Evolutionary conservation across 2,797 vertebrate species (phyloP).

Genomic region (Bucorvus abyssinicus): DNA sequence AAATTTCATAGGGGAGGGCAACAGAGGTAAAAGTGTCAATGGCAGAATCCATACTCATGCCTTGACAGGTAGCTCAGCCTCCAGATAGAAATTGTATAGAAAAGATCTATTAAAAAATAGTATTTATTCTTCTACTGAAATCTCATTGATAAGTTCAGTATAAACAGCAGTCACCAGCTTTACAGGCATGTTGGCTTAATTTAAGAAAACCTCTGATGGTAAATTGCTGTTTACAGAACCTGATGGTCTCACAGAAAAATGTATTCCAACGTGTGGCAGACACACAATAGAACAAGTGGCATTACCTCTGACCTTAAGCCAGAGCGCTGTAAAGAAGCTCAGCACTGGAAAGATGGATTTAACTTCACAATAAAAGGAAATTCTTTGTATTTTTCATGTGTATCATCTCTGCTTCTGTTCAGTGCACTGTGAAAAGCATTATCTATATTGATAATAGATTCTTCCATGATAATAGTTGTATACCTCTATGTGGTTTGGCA

Average conservation of each 20-base stretch:
- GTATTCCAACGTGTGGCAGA: not conserved
- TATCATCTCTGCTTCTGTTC: not conserved
- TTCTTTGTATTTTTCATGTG: not conserved
- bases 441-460: not conserved
- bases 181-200: not conserved
- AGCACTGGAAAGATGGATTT: not conserved
- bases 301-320: not conserved
- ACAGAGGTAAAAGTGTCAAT: not conserved
- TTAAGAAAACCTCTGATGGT: not conserved
- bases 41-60: not conserved
- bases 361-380: not conserved
- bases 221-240: not conserved
- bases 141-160: not conserved
- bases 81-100: not conserved
- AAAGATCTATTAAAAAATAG: not conserved
- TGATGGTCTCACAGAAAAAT: not conserved
- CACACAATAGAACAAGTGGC: not conserved
- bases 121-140: not conserved
- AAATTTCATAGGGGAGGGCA: not conserved
- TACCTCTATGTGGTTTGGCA: not conserved
- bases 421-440: not conserved
- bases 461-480: not conserved
- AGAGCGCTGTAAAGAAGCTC: not conserved
- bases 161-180: not conserved
- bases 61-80: not conserved